Percentiles rank a stretch among this genome's conserved stretches.
These are phyloP conservation scores for Lithophane semibrunnea DNA, from an alignment of 2,888 invertebrate species.

Conservation along the genomic window DNA sequence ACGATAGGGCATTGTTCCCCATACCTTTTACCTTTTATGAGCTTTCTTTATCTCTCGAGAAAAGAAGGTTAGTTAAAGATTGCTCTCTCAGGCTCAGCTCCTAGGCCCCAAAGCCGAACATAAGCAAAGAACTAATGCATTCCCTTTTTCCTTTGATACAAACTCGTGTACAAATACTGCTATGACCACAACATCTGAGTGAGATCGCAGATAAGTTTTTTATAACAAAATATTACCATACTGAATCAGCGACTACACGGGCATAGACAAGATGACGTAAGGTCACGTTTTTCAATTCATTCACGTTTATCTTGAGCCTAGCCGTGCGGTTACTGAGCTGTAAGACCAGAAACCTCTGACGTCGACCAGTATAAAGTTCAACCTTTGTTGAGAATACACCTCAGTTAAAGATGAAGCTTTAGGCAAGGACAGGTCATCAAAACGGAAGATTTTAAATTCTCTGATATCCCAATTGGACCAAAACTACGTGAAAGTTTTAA, in stretches of 20 bases:
- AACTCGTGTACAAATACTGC: slow-evolving; percentile 7
- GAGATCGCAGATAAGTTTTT: slow-evolving; percentile 30
- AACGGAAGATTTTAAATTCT: background rate
- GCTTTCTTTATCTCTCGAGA: slow-evolving; percentile 23
- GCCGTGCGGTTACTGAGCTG: slow-evolving; percentile 56
- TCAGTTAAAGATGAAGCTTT: background rate
- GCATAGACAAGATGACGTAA: slow-evolving; percentile 67
- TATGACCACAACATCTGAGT: slow-evolving; percentile 9
- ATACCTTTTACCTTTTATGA: slow-evolving; percentile 6
- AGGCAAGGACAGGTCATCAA: too few relatives aligned
- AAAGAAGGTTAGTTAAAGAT: slow-evolving; percentile 14
- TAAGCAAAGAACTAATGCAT: background rate
- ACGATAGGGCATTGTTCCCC: background rate
- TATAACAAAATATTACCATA: slow-evolving; percentile 33
- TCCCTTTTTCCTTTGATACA: background rate
- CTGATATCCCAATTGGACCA: background rate
- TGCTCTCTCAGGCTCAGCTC: background rate
- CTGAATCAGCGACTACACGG: slow-evolving; percentile 38
- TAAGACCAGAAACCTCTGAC: slow-evolving; percentile 35
- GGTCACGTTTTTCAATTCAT: slow-evolving; percentile 70
- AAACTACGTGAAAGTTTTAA: background rate
- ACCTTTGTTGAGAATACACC: slow-evolving; percentile 24
- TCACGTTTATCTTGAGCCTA: slow-evolving; percentile 47
- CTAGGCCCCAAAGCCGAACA: background rate
- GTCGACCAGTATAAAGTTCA: slow-evolving; percentile 40